Percentiles rank a stretch among this genome's conserved stretches.
phyloP scores from a whole-genome alignment of 2,113 vertebrate genomes.

The Odontophorus gujanensis region DNA sequence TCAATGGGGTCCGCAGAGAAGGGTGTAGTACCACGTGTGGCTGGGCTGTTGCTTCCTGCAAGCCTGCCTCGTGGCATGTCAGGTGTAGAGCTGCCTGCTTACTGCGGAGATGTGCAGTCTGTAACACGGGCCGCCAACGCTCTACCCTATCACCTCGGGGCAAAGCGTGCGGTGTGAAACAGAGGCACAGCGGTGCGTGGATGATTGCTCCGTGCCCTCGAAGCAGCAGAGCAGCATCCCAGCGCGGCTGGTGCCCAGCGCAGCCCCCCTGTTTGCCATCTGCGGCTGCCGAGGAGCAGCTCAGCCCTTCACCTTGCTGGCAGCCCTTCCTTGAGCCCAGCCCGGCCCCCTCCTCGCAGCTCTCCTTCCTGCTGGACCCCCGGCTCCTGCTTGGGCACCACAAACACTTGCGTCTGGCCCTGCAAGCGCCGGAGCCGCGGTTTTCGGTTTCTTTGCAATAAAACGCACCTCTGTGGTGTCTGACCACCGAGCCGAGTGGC shows the following conservation, averaged over 20 bases:
- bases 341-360: fast-evolving
- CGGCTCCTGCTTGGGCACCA: not conserved
- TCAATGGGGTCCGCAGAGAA: not conserved
- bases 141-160: not conserved
- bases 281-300: not conserved
- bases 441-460: constrained; percentile 68
- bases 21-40: not conserved
- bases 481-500: not conserved
- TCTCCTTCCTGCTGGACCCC: not conserved
- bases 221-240: not conserved
- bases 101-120: not conserved
- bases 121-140: not conserved
- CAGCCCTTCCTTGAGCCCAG: not conserved
- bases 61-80: fast-evolving
- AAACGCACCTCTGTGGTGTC: constrained; percentile 19
- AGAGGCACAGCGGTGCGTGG: fast-evolving
- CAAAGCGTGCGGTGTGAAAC: not conserved
- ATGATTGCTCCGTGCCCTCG: not conserved
- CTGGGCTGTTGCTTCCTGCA: not conserved
- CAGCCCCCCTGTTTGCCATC: fast-evolving
- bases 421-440: constrained; percentile 2
- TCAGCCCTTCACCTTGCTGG: not conserved
- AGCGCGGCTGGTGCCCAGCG: fast-evolving
- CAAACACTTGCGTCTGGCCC: not conserved
- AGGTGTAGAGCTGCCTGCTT: not conserved